Base-by-base conservation (phyloP, 2,113 vertebrate species). In the Lophura nycthemera region DNA sequence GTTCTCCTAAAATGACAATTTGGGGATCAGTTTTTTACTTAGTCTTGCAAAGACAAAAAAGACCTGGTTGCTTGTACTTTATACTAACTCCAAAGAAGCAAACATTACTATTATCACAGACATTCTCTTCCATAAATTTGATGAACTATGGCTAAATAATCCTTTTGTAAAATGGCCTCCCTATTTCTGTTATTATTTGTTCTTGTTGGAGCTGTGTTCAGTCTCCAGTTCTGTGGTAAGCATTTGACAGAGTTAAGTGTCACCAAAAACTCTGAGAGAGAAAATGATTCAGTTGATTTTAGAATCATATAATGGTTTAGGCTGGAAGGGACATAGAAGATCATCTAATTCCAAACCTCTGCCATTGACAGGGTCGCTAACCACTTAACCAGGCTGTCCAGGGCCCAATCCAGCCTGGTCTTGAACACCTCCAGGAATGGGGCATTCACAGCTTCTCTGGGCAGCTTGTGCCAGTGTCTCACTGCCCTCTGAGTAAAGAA, bases 21-120 rank as follows among this genome's bases (percentile, higher is more conserved):
- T 81, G 10, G 48, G 75, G 30, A 21, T 45, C 3, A 32, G 8
- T 40, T 11, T 59, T 45, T 80, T 70, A 88, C 42, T 13, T 70
- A 54, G 40, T 38, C 5, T 13, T n/a, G 20, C 22, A 43, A 82
- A 88, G 5, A 38, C 0, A 0, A 47, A 30, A 40, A 69, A 78
- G 3, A 38, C 10, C 12, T 48, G 4, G 3, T 66, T 70, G 22
- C 21, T 54, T 70, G 9, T 66, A 7, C 36, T 76, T 76, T 56
- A 8, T 11, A 18, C 36, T 64, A 20, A 34, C 10, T 63, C 32
- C 25, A 50, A 65, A 69, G 34, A 76, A 94, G 13, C 3, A 47
- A 56, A 43, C 45, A 36, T 52, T 84, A 20, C 6, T 32, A 6
- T 32, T 19, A 32, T 5, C n/a, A 67, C 11, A 66, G 27, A 67